Evolutionary conservation across 2,797 vertebrate genomes (phyloP), one percentile per base, ranked within the genome.

Genomic region (Hydrocynus forskahlii): DNA sequence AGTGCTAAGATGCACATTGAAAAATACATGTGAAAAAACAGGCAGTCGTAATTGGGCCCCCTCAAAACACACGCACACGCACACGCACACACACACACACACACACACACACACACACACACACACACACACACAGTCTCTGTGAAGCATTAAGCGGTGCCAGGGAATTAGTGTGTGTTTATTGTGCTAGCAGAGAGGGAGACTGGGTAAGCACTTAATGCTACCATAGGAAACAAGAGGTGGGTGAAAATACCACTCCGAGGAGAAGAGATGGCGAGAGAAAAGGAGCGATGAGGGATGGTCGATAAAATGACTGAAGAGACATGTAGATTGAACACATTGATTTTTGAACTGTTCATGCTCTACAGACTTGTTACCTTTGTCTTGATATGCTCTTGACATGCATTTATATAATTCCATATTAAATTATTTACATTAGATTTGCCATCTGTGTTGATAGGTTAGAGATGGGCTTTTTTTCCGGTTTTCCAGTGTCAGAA

Each of bases 91-190:
- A 74, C 62, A 55, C 63, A 63, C 64, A 48, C 50, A 60, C 67
- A 43, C 70, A 63, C 76, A 62, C 76, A 57, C 62, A 45, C 71
- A 54, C 69, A 64, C 74, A 45, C 70, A 59, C 59, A 80, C 67
- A 66, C 74, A 57, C 74, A 63, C 74, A 75, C 63, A 57, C 64
- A 64, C 64, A 50, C 52, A 10, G 78, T 72, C 74, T 79, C 84
- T 80, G 77, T 75, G 78, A 76, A 87, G 84, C 74, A 79, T 88
- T 85, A 73, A 85, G 85, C 77, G 57, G 78, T 86, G 79, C 87
- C 87, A 86, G 80, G 79, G 81, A 83, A 86, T 87, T 87, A 89
- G 80, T 83, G 76, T 78, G 81, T 89, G 85, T 86, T 89, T 87
- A 81, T 89, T 87, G 82, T 88, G 64, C 78, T 82, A 82, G 82